These are phyloP conservation scores for Rhopalosiphum maidis DNA, from an alignment of 1,140 invertebrate species.

Conservation along the genomic window DNA sequence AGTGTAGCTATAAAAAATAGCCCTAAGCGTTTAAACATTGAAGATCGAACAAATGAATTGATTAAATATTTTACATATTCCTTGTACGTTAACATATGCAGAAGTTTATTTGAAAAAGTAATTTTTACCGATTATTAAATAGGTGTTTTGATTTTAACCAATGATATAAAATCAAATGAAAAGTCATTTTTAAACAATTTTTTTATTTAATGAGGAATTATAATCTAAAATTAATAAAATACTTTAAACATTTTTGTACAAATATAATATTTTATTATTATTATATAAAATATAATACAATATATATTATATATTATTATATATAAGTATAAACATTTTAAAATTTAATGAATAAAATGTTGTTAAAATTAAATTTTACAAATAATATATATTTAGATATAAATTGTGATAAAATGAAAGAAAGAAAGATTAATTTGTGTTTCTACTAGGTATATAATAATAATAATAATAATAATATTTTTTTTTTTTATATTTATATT, in stretches of 20 bases:
- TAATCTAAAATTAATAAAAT: not conserved
- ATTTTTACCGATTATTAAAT: conserved; percentile 54
- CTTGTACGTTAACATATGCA: conserved; percentile 89
- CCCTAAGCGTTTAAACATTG: conserved; percentile 71
- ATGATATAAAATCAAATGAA: not conserved
- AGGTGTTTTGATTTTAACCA: not conserved
- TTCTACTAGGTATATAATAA: no score
- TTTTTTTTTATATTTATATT: no score
- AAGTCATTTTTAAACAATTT: not conserved
- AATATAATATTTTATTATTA: no score
- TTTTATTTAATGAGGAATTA: not conserved
- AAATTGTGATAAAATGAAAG: no score
- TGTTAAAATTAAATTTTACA: no score
- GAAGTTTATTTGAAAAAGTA: conserved; percentile 94
- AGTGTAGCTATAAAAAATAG: conserved; percentile 75
- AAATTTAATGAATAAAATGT: no score
- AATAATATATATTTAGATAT: no score
- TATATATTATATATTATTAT: no score
- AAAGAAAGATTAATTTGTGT: no score
- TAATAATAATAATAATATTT: no score
- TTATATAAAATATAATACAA: no score
- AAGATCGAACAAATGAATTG: conserved; percentile 72
- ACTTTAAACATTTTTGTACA: not conserved
- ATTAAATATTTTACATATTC: conserved; percentile 85
- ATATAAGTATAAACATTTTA: no score